phyloP scores from a whole-genome alignment of 2,797 vertebrate species.

The Sitta carolinensis region DNA sequence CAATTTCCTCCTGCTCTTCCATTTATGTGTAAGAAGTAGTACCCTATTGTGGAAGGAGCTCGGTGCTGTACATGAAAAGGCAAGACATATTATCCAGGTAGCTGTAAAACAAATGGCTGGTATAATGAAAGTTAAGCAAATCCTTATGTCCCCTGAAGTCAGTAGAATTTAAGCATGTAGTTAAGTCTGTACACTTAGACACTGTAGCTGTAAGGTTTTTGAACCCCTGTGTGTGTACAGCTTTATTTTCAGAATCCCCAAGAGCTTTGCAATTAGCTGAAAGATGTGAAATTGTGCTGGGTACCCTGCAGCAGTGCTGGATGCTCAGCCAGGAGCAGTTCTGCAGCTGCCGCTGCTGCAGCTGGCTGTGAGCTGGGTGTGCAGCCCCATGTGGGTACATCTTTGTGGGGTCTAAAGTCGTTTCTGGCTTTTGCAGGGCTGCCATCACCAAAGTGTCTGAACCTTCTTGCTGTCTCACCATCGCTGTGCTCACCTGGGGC shows the following conservation, averaged over 20 bases:
- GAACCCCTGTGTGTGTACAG: neutral
- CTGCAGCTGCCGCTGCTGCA: neutral
- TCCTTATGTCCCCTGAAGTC: neutral
- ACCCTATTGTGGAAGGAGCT: neutral
- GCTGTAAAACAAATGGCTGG: neutral
- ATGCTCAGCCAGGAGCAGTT: rapidly evolving
- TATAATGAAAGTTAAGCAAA: neutral
- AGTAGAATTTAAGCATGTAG: neutral
- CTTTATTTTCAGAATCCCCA: neutral
- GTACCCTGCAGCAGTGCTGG: neutral
- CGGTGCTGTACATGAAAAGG: neutral
- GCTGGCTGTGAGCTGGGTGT: neutral
- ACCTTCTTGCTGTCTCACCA: rapidly evolving
- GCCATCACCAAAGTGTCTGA: neutral
- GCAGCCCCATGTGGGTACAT: rapidly evolving
- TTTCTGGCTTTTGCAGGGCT: neutral
- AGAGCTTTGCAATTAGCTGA: neutral
- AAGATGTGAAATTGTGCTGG: neutral
- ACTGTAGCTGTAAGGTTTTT: neutral
- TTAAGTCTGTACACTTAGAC: too few species aligned
- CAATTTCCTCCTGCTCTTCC: neutral
- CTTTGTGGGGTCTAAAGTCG: neutral
- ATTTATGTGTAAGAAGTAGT: neutral
- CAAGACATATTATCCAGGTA: neutral
- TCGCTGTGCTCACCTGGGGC: neutral